Percentiles rank a stretch among this genome's conserved stretches.
Conservation (phyloP, 2,797 vertebrate species). For the Steatocranus sp. region DNA sequence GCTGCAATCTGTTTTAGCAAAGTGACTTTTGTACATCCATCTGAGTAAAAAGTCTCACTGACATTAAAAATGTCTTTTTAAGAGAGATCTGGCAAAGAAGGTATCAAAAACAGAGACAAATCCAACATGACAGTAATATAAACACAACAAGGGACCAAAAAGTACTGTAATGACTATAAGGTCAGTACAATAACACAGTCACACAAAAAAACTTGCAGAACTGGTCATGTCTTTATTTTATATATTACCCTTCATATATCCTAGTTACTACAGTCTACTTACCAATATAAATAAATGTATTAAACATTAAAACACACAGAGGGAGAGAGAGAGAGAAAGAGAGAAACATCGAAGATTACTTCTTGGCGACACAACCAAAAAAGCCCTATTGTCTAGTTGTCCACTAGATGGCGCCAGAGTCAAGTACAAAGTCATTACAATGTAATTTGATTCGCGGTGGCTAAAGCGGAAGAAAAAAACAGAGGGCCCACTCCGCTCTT, state of each 20-base stretch:
- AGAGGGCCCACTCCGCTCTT: conserved; percentile 8
- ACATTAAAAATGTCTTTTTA: background rate
- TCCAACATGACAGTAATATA: background rate
- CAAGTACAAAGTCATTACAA: background rate
- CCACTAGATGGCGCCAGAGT: conserved; percentile 23
- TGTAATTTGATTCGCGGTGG: rapidly evolving
- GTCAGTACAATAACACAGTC: background rate
- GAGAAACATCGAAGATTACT: background rate
- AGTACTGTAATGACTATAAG: background rate
- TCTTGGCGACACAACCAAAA: background rate
- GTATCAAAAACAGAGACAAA: background rate
- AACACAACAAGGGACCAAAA: background rate
- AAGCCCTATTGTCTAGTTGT: too few species aligned
- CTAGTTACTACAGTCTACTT: background rate
- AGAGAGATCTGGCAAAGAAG: background rate
- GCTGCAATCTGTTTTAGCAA: rapidly evolving
- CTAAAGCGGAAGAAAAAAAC: background rate
- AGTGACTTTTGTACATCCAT: background rate
- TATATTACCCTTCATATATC: background rate
- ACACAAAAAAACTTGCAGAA: background rate
- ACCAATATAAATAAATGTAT: background rate
- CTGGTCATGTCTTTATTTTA: background rate
- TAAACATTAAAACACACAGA: background rate
- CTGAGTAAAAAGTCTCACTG: background rate
- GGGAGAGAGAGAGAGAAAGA: background rate